A percentile compares a stretch with the other conserved stretches of the same genome.
These are phyloP conservation scores for Sphinx pinastri DNA, from an alignment of 2,888 invertebrate genomes.

Conservation along the genomic window DNA sequence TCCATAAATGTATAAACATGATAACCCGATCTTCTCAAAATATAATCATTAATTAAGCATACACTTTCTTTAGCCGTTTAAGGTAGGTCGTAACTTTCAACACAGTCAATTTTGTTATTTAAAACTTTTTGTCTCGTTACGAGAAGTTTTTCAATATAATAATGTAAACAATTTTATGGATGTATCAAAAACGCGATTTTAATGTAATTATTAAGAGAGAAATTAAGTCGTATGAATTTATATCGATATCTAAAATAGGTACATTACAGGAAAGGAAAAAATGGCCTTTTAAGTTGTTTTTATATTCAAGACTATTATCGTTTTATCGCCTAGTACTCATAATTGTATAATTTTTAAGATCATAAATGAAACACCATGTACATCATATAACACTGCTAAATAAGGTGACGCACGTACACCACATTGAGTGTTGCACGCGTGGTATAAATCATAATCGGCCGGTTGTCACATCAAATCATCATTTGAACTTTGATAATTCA, in stretches of 20 bases:
- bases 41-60: neutral
- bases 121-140: neutral
- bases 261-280: too few species aligned
- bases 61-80: conserved; percentile 3
- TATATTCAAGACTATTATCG: too few species aligned
- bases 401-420: conserved; percentile 49
- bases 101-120: neutral
- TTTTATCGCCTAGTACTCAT: neutral
- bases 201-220: too few species aligned
- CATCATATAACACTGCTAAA: conserved; percentile 41
- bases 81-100: neutral
- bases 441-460: conserved; percentile 50
- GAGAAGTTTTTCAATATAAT: too few species aligned
- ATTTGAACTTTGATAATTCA: conserved; percentile 27
- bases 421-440: conserved; percentile 35
- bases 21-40: neutral
- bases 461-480: conserved; percentile 42
- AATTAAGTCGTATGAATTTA: too few species aligned
- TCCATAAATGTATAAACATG: conserved; percentile 1
- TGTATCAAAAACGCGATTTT: too few species aligned
- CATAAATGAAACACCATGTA: conserved; percentile 37
- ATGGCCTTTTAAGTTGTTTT: too few species aligned
- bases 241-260: too few species aligned
- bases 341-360: neutral
- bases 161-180: too few species aligned